Percentiles rank a stretch among this genome's conserved stretches.
Conservation (phyloP, 2,113 vertebrate genomes). For the Hypomesus transpacificus region DNA sequence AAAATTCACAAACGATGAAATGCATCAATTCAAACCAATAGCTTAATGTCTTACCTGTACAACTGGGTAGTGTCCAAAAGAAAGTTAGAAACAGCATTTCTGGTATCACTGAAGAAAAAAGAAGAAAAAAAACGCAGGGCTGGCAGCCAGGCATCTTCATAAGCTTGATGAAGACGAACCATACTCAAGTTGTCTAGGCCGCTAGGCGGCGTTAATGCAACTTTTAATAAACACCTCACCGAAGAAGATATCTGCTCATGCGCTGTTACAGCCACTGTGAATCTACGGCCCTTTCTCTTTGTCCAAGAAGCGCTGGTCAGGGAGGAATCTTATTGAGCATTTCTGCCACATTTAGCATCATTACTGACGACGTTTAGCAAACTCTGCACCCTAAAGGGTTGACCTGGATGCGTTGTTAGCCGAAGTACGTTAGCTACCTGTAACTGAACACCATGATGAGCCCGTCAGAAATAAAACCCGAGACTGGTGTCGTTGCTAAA, state of each 20-base stretch:
- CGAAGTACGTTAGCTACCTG: background rate
- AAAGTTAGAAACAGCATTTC: background rate
- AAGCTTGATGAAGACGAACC: no score
- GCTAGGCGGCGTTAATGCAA: no score
- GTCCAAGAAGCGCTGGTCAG: background rate
- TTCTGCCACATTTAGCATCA: no score
- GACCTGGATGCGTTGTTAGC: background rate
- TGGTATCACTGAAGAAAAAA: background rate
- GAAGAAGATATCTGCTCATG: background rate
- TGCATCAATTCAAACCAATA: no score
- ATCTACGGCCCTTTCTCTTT: background rate
- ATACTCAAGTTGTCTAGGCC: no score
- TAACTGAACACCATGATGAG: background rate
- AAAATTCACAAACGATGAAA: no score
- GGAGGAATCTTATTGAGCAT: no score
- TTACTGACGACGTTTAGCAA: no score
- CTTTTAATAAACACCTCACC: no score
- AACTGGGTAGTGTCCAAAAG: background rate
- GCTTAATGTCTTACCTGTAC: background rate
- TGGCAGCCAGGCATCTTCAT: no score
- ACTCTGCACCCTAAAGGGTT: background rate
- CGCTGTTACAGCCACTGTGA: background rate
- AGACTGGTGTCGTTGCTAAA: constrained; percentile 15
- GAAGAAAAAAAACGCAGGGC: no score
- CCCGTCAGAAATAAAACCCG: background rate